Evolutionary conservation across 1,140 invertebrate species (phyloP), one percentile per base, ranked within the genome.

Genomic region (Drosophila santomea): DNA sequence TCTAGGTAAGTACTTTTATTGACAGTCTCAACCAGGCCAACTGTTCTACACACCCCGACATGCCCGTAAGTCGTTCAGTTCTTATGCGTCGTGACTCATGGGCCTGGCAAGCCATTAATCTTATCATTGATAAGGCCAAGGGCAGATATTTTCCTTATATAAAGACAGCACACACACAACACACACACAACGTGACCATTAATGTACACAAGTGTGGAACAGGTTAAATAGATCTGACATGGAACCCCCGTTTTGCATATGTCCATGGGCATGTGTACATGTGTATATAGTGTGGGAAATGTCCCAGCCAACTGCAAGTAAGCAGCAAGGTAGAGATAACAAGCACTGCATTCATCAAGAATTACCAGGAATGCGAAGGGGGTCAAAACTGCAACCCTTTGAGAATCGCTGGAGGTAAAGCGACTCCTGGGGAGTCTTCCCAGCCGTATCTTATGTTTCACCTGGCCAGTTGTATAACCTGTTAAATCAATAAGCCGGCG

Each of bases 121-220:
- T 89, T 89, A 89, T 89, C 84, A 85, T 89, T 84, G 84, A 89
- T 89, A 89, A 89, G 84, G 84, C 85, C 84, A 89, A 89, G 84
- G 80, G 80, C 84, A 61, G 38, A 54, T 57, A 75, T 43, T 28
- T 79, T 39, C 51, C 32, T 73, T 54, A 39, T 58, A 23, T 48
- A 39, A 48, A 66, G 20, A 38, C 55, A 43, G 28, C 25, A 17
- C 32, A 54, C 43, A 45, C 17, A 17, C 17, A 17, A 17, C 17
- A 17, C 17, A 1, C 23, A 54, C 25, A 41, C 12, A 41, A 14
- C 25, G 35, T 10, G 28, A 17, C 58, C 47, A 50, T 39, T 25
- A 48, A 43, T 80, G 78, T 80, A 55, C 78, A 80, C 71, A 69
- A 68, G 51, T 69, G 48, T 47, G 47, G 41, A 62, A 50, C 44